phyloP scores from a whole-genome alignment of 2,797 vertebrate genomes.

The Acanthis flammea region DNA sequence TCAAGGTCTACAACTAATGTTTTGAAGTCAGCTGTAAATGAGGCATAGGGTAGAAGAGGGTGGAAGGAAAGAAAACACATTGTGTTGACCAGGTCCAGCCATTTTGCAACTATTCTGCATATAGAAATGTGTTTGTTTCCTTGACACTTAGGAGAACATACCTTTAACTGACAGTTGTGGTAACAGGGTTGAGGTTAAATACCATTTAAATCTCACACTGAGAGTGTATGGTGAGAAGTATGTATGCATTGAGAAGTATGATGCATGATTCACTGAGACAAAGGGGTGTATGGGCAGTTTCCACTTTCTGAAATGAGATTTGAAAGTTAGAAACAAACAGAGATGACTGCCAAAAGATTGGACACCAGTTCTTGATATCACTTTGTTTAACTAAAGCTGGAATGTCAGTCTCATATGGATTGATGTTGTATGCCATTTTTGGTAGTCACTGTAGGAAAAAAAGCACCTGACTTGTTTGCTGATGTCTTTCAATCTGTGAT shows the following conservation, averaged over 20 bases:
- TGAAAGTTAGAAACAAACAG: neutral
- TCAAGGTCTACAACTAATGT: neutral
- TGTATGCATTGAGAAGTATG: neutral
- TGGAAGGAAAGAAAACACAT: neutral
- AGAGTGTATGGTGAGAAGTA: neutral
- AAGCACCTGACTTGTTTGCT: neutral
- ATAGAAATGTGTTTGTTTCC: neutral
- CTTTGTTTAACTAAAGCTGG: neutral
- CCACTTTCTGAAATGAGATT: neutral
- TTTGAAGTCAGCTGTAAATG: neutral
- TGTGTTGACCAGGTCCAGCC: neutral
- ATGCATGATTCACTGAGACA: neutral
- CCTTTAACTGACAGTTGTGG: neutral
- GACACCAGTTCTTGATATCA: neutral
- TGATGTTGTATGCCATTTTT: neutral
- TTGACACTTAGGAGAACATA: neutral
- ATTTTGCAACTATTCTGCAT: neutral
- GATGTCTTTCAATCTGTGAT: neutral
- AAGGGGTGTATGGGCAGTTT: neutral
- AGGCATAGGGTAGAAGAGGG: neutral
- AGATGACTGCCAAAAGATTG: neutral
- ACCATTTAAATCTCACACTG: rapidly evolving
- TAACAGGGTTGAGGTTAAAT: neutral
- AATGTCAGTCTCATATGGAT: neutral
- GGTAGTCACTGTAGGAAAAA: neutral